phyloP scores from a whole-genome alignment of 2,888 invertebrate species.

The Thalpophila matura region DNA sequence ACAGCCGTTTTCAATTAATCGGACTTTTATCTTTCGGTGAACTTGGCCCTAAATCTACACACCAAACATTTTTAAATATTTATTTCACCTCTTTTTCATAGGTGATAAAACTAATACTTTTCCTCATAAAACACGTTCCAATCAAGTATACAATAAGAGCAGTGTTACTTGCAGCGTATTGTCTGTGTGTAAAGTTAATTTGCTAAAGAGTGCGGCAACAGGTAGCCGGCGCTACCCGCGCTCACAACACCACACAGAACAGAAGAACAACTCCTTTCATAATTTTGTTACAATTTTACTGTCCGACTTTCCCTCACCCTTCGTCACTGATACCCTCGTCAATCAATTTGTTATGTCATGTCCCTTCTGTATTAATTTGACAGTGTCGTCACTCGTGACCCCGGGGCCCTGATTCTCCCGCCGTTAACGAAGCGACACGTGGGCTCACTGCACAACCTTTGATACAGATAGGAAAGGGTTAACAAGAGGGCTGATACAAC shows the following conservation, averaged over 20 bases:
- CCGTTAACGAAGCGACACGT: not conserved
- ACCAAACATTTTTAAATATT: too few relatives aligned
- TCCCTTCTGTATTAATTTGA: not conserved
- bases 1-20: too few relatives aligned
- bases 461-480: not conserved
- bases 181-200: not conserved
- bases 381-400: not conserved
- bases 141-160: too few relatives aligned
- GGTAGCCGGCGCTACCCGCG: constrained; percentile 3
- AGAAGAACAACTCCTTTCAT: not conserved
- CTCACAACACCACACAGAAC: not conserved
- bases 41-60: too few relatives aligned
- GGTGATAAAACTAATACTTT: too few relatives aligned
- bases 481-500: not conserved
- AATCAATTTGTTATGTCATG: not conserved
- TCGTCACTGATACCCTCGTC: constrained; percentile 7
- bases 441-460: not conserved
- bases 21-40: too few relatives aligned
- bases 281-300: too few relatives aligned
- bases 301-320: too few relatives aligned
- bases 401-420: too few relatives aligned
- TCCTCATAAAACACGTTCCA: not conserved
- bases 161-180: not conserved
- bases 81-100: too few relatives aligned
- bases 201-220: constrained; percentile 2